Evolutionary conservation across 2,888 invertebrate genomes (phyloP).

Genomic region (Corbicula japonica): DNA sequence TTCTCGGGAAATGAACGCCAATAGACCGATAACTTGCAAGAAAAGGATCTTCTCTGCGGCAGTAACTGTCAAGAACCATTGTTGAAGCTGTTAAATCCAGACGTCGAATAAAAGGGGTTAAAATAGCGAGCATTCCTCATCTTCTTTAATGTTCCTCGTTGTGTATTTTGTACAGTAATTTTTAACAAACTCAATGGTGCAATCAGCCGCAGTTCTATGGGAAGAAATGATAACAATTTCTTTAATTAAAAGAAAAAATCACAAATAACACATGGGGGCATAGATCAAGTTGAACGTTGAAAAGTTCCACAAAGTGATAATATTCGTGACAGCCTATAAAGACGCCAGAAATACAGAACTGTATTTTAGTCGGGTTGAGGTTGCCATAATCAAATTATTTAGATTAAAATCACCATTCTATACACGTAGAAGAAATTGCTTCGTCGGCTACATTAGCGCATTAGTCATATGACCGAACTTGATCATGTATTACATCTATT

Average conservation of each 20-base stretch:
- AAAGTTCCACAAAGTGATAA: no score
- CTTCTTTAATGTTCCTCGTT: conserved; percentile 61
- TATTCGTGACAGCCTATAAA: no score
- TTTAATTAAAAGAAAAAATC: conserved; percentile 58
- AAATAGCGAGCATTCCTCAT: conserved; percentile 57
- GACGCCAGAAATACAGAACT: no score
- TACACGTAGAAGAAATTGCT: no score
- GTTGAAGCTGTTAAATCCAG: conserved; percentile 44
- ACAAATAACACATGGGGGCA: conserved; percentile 51
- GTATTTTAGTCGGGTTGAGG: no score
- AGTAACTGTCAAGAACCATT: conserved; percentile 51
- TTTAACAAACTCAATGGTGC: conserved; percentile 54
- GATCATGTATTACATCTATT: no score
- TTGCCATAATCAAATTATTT: no score
- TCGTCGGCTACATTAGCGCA: no score
- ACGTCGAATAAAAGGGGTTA: conserved; percentile 62
- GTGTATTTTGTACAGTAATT: conserved; percentile 65
- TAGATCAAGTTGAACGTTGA: no score
- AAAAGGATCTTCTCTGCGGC: conserved; percentile 40
- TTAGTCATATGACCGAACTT: no score
- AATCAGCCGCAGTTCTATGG: conserved; percentile 39
- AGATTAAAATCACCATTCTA: no score
- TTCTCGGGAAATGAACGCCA: conserved; percentile 47
- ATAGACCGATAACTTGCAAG: conserved; percentile 46
- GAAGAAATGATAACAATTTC: conserved; percentile 56